A percentile compares a stretch with the other conserved stretches of the same genome.
Evolutionary conservation across 2,797 vertebrate species (phyloP).

Genomic region (Sandelia bainsii): DNA sequence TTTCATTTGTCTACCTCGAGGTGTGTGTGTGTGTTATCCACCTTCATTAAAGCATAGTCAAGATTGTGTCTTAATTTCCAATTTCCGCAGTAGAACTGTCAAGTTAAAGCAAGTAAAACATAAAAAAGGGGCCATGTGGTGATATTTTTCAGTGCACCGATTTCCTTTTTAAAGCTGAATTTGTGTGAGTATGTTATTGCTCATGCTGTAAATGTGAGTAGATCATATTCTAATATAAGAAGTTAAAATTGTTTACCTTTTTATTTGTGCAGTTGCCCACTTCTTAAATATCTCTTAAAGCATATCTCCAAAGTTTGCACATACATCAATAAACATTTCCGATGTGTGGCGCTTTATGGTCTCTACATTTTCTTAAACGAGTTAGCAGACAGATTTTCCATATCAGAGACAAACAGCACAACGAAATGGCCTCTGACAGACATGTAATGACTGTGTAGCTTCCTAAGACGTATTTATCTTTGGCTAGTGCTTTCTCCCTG

Average conservation of each 20-base stretch:
- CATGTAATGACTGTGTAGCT: constrained; percentile 41
- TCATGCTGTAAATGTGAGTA: constrained; percentile 15
- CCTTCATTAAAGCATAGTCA: constrained; percentile 11
- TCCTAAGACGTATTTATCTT: constrained; percentile 60
- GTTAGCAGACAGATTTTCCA: constrained; percentile 53
- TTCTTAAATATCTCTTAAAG: constrained; percentile 42
- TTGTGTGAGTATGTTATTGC: constrained; percentile 25
- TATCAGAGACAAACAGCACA: constrained; percentile 24
- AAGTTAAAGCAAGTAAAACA: constrained; percentile 2
- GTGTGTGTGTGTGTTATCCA: constrained; percentile 33
- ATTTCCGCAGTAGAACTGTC: constrained; percentile 11
- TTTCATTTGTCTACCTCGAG: constrained; percentile 50
- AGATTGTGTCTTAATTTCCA: constrained; percentile 16
- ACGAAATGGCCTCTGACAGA: constrained; percentile 47
- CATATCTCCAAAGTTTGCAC: constrained; percentile 55
- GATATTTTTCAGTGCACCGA: constrained; percentile 13
- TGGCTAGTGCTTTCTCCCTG: constrained; percentile 54
- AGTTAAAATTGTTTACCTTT: constrained; percentile 46
- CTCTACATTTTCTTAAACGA: constrained; percentile 53
- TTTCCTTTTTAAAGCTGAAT: neutral
- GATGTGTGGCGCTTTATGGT: constrained; percentile 56
- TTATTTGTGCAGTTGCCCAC: constrained; percentile 46
- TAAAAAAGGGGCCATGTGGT: constrained; percentile 50
- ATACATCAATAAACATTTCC: constrained; percentile 74
- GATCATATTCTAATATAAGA: constrained; percentile 2